Evolutionary conservation across 1,140 invertebrate species (phyloP), one percentile per base, ranked within the genome.

Genomic region (Rhagoletis pomonella): DNA sequence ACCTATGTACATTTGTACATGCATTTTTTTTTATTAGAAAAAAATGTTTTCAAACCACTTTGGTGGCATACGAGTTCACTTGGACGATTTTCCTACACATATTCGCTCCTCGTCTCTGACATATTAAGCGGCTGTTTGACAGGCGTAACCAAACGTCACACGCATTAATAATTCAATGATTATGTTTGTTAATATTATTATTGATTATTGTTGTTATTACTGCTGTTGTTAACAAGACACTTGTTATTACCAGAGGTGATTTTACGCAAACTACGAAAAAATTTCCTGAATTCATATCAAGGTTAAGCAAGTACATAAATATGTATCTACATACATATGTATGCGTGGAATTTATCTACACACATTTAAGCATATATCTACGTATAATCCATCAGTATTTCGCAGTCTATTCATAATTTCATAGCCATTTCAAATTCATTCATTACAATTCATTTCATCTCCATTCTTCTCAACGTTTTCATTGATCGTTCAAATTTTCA

Each of bases 151-250:
- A 50, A 29, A 55, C 47, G 73, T 81, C 73, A 58, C 9, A n/a
- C 47, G 73, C 73, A 81, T 81, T 81, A 81, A 81, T 29, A 81
- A 19, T 81, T 81, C 19, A 47, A 62, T 62, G 12, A 62, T 67
- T 67, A 67, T 67, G 64, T 67, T 67, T 39, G 64, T 39, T 39
- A 39, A 7, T 67, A 67, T 67, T 67, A 67, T 67, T 67, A 39
- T 55, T 81, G 73, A 73, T 81, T 81, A 29, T 58, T 17, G 17
- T 10, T 50, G n/a, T 55, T 81, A 47, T 29, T 29, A 29, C 29
- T 29, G 29, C 29, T 29, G 29, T 29, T 29, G 29, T 29, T 29
- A 29, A 29, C 29, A 29, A 29, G 29, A 29, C 29, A 29, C 29
- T 29, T 29, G 29, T 29, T 29, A 1, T 1, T 29, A 29, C 29